phyloP scores from a whole-genome alignment of 2,888 invertebrate genomes.

The Spodoptera littoralis region DNA sequence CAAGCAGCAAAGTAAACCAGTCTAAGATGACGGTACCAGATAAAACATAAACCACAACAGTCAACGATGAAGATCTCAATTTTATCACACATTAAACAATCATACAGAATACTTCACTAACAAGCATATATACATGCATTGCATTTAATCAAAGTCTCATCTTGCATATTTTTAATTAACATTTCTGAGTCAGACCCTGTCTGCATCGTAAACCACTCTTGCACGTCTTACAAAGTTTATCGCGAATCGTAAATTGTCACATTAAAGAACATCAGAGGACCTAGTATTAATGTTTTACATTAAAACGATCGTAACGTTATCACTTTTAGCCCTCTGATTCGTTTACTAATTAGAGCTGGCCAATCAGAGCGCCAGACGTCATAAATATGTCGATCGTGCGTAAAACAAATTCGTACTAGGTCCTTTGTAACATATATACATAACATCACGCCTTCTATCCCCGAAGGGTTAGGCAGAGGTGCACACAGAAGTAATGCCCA shows the following conservation, averaged over 20 bases:
- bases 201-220: conserved; percentile 30
- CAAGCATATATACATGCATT: conserved; percentile 21
- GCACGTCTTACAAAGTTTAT: conserved; percentile 31
- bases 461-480: no score
- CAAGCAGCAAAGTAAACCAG: not conserved
- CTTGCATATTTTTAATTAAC: conserved; percentile 41
- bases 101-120: conserved; percentile 10
- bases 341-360: no score
- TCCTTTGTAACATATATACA: no score
- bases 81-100: not conserved
- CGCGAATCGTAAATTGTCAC: conserved; percentile 45
- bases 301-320: no score
- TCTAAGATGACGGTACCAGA: not conserved
- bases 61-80: not conserved
- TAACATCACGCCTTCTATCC: no score
- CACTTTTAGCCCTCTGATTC: no score
- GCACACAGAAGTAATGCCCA: no score
- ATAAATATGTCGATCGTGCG: no score
- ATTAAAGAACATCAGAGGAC: conserved; percentile 38
- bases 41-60: not conserved
- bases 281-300: no score
- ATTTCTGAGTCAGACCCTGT: conserved; percentile 22
- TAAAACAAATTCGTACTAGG: no score
- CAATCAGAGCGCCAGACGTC: no score
- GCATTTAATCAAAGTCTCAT: conserved; percentile 42